These are phyloP conservation scores for Nudaria mundana DNA, from an alignment of 2,888 invertebrate species.

Conservation along the genomic window DNA sequence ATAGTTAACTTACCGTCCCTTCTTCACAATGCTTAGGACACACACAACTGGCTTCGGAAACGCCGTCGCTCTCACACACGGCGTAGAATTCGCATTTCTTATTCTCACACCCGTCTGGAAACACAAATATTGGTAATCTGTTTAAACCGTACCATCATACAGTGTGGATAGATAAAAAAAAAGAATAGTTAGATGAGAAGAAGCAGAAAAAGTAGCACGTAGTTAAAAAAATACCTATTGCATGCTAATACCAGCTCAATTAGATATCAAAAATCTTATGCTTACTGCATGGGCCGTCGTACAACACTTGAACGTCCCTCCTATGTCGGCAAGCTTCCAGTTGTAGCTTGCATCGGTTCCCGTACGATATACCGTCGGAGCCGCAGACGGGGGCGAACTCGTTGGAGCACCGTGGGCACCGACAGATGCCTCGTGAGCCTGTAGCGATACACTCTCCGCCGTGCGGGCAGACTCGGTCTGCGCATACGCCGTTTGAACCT, in stretches of 20 bases:
- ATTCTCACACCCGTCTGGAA: slow-evolving; percentile 89
- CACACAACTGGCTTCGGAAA: slow-evolving; percentile 82
- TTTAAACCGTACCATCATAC: no score
- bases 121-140: no score
- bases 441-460: slow-evolving; percentile 85
- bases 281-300: slow-evolving; percentile 90
- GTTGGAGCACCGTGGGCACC: slow-evolving; percentile 91
- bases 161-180: no score
- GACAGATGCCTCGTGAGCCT: slow-evolving; percentile 89
- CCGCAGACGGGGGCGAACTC: slow-evolving; percentile 94
- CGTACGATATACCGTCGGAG: slow-evolving; percentile 90
- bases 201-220: no score
- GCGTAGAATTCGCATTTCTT: slow-evolving; percentile 90
- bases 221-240: no score
- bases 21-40: slow-evolving; percentile 83
- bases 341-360: slow-evolving; percentile 91
- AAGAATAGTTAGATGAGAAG: no score
- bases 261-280: not conserved
- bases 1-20: slow-evolving; percentile 61
- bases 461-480: slow-evolving; percentile 86
- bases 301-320: slow-evolving; percentile 87
- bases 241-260: no score
- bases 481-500: slow-evolving; percentile 86
- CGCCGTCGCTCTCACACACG: slow-evolving; percentile 84
- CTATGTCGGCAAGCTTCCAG: slow-evolving; percentile 89